A percentile compares a stretch with the other conserved stretches of the same genome.
These are phyloP conservation scores for Calliscelio sp. DNA, from an alignment of 2,888 invertebrate species.

Conservation along the genomic window DNA sequence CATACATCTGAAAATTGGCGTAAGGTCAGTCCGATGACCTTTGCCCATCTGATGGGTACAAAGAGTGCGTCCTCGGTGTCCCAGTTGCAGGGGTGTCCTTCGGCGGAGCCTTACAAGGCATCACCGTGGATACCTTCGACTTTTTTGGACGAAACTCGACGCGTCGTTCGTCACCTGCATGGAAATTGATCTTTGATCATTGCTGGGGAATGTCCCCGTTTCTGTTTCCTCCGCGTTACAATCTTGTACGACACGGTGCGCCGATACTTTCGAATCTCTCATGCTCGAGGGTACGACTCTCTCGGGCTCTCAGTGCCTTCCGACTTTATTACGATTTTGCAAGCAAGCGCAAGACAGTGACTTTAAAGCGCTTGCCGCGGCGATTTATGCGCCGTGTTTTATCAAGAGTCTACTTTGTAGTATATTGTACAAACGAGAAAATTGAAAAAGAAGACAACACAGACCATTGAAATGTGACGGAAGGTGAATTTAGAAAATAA, in stretches of 20 bases:
- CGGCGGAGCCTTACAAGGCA: slow-evolving; percentile 81
- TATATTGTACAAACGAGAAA: slow-evolving; percentile 39
- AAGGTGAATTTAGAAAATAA: slow-evolving; percentile 44
- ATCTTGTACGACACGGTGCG: slow-evolving; percentile 51
- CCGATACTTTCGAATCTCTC: slow-evolving; percentile 67
- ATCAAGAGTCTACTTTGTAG: slow-evolving; percentile 41
- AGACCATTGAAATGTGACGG: slow-evolving; percentile 39
- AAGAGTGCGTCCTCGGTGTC: slow-evolving; percentile 81
- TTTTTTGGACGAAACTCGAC: slow-evolving; percentile 74
- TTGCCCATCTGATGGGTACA: slow-evolving; percentile 75
- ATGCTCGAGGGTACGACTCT: slow-evolving; percentile 34
- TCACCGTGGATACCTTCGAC: slow-evolving; percentile 71
- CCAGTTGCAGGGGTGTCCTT: slow-evolving; percentile 83
- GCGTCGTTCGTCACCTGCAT: slow-evolving; percentile 59
- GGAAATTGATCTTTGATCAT: slow-evolving; percentile 70
- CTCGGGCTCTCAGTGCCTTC: slow-evolving; percentile 26
- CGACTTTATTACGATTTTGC: slow-evolving; percentile 54
- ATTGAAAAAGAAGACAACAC: slow-evolving; percentile 51
- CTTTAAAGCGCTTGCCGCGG: slow-evolving; percentile 46
- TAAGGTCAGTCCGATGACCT: slow-evolving; percentile 82
- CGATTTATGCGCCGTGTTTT: slow-evolving; percentile 57
- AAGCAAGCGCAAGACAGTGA: slow-evolving; percentile 30
- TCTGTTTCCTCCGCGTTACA: slow-evolving; percentile 38
- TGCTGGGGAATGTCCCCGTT: slow-evolving; percentile 55
- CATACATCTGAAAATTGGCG: slow-evolving; percentile 78